Percentiles rank a stretch among this genome's conserved stretches.
These are phyloP conservation scores for Xenopus laevis DNA, from an alignment of 2,113 vertebrate species.

Conservation along the genomic window DNA sequence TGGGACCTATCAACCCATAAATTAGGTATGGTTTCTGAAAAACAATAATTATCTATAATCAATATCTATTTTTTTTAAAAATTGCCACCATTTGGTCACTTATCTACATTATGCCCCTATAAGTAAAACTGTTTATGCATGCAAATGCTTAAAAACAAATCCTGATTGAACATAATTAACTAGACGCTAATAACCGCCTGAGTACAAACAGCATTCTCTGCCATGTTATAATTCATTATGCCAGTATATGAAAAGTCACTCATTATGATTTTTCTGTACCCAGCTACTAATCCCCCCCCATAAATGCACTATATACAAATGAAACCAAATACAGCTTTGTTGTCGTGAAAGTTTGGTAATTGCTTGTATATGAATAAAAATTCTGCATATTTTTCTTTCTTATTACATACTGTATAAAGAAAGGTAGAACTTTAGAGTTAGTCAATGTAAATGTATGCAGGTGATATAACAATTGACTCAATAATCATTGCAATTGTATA, in stretches of 20 bases:
- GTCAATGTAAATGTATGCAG: not conserved
- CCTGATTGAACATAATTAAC: not conserved
- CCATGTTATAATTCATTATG: constrained; percentile 18
- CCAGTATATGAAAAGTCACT: constrained; percentile 15
- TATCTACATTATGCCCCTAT: no score
- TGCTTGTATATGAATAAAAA: not conserved
- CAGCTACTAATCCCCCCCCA: not conserved
- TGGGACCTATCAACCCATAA: no score
- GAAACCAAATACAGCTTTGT: not conserved
- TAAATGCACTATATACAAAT: not conserved
- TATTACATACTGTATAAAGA: not conserved
- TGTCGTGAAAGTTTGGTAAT: not conserved
- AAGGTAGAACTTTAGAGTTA: not conserved
- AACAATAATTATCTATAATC: no score
- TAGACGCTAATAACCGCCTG: not conserved
- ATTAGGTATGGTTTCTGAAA: no score
- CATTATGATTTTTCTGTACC: not conserved
- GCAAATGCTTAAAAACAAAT: no score
- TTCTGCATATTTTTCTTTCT: not conserved
- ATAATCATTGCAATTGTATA: not conserved
- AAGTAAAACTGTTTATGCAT: no score
- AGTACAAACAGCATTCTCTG: not conserved
- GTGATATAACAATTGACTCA: not conserved
- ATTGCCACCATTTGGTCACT: no score
- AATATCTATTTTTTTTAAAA: no score